phyloP scores from a whole-genome alignment of 2,888 invertebrate species.

The Sylvicola cinctus region DNA sequence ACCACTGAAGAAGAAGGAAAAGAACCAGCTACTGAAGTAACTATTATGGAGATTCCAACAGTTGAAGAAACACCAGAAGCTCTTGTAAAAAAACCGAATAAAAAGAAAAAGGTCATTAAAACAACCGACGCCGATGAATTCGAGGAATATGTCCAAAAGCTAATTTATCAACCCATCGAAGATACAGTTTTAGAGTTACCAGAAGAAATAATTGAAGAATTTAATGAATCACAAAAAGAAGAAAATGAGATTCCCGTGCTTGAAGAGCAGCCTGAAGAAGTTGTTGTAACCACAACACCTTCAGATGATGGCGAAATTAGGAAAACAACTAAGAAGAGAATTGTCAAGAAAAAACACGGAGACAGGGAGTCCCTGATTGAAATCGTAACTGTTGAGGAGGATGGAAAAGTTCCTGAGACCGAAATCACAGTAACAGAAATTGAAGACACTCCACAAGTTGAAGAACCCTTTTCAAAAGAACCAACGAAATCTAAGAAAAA shows the following conservation, averaged over 20 bases:
- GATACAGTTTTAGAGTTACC: constrained; percentile 8
- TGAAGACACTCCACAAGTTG: constrained; percentile 10
- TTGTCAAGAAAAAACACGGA: constrained; percentile 22
- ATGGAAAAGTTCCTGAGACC: constrained; percentile 24
- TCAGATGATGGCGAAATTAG: constrained; percentile 22
- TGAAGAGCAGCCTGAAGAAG: constrained; percentile 13
- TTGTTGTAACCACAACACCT: constrained; percentile 15
- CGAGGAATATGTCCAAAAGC: constrained; percentile 16
- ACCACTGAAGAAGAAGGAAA: constrained; percentile 9
- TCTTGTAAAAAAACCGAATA: constrained; percentile 2
- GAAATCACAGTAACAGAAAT: constrained; percentile 23
- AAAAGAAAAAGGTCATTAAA: constrained; percentile 11
- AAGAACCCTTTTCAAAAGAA: neutral
- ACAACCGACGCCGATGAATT: constrained; percentile 13
- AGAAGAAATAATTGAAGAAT: constrained; percentile 8
- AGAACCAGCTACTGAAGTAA: constrained; percentile 18
- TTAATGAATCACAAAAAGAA: constrained; percentile 2
- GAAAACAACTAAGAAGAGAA: constrained; percentile 19
- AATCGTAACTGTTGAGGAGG: constrained; percentile 22
- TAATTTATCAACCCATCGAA: constrained; percentile 15
- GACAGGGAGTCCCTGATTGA: constrained; percentile 25
- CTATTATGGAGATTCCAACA: constrained; percentile 12
- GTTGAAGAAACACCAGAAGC: neutral
- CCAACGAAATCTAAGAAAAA: constrained; percentile 15
- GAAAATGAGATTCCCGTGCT: constrained; percentile 12